These are phyloP conservation scores for Ypsolopha scabrella DNA, from an alignment of 2,888 invertebrate genomes.

Conservation along the genomic window DNA sequence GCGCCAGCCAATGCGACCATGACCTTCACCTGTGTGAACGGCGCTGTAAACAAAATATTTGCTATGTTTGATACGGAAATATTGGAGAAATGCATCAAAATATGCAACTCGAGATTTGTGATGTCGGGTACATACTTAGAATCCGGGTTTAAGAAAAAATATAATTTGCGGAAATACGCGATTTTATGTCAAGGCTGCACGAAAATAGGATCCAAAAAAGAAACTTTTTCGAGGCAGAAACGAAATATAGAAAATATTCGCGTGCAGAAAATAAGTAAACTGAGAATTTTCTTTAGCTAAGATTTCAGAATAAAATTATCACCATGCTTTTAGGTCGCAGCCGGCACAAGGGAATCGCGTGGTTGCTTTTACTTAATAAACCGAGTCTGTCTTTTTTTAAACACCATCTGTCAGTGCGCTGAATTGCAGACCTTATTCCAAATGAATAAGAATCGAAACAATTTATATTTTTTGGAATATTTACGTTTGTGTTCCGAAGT, in stretches of 20 bases:
- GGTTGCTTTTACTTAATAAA: constrained; percentile 9
- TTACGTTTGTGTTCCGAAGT: too few relatives aligned
- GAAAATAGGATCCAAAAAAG: constrained; percentile 3
- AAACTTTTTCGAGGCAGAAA: constrained; percentile 4
- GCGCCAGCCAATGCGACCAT: constrained; percentile 44
- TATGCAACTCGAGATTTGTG: neutral
- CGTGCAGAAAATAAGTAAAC: neutral
- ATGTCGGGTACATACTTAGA: neutral
- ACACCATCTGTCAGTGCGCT: too few relatives aligned
- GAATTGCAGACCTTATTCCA: too few relatives aligned
- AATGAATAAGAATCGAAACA: too few relatives aligned
- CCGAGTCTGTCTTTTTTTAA: neutral
- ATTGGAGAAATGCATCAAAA: neutral
- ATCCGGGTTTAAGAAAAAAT: constrained; percentile 14
- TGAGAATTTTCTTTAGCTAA: neutral
- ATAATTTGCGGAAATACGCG: neutral
- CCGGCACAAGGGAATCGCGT: constrained; percentile 26
- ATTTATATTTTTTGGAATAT: too few relatives aligned
- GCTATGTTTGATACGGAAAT: constrained; percentile 7
- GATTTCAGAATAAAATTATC: constrained; percentile 18
- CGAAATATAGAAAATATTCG: neutral
- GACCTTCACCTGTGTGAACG: constrained; percentile 37
- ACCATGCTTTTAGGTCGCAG: constrained; percentile 35
- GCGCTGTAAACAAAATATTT: constrained; percentile 27
- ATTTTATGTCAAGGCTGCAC: constrained; percentile 9